Evolutionary conservation across 2,888 invertebrate species (phyloP), one percentile per base, ranked within the genome.

Genomic region (Caenorhabditis uteleia): DNA sequence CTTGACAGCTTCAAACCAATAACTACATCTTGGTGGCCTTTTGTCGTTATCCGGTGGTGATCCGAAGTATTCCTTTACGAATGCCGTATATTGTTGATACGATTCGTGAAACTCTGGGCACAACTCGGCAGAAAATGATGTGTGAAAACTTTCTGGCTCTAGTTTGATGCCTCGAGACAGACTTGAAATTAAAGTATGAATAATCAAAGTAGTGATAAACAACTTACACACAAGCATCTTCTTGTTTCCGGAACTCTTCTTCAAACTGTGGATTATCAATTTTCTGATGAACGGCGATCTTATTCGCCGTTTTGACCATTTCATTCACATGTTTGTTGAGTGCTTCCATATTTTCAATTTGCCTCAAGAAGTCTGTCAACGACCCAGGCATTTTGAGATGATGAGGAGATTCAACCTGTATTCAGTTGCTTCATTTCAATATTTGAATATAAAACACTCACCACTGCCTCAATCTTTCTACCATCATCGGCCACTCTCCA

Each of bases 231-330:
- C 74, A 74, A 27, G 66, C 54, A 18, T 55, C 54, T 34, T 72
- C 68, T 8, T 65, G 59, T 23, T 54, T 49, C 49, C 61, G 50
- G 10, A 72, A 60, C n/a, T 59, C 54, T n/a, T 62, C 64, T 33
- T 75, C 74, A 31, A 75, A 68, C 40, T 65, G 56, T 23, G 74
- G 74, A 53, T 75, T 70, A 42, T 75, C 74, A 14, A 57, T 40
- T 14, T 49, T 57, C 43, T 64, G 57, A 14, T 46, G 57, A 21
- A 21, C 14, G 3, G 3, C 33, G 5, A 43, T 43, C 16, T 43
- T 43, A 4, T 56, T 43, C 40, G 48, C 38, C 55, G 47, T 47
- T 36, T 43, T 47, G n/a, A 56, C 55, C 55, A 55, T 51, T 36
- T 61, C 61, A 44, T 29, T 36, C 21, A 53, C 21, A 33, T 61